Base-by-base conservation (phyloP, 1,140 invertebrate genomes). In the Bombus picipes region DNA sequence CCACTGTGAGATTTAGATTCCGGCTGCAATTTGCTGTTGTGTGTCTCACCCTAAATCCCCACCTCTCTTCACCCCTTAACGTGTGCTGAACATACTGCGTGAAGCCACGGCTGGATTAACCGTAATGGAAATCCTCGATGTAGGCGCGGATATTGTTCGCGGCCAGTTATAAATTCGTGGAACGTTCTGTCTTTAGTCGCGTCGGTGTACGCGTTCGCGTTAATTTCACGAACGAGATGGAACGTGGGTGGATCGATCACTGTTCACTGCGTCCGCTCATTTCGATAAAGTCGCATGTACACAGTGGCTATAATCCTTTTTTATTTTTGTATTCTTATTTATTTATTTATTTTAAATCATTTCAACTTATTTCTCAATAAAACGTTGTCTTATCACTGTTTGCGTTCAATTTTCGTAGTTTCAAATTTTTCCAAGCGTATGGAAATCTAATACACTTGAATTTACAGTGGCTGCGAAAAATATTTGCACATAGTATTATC, bases 1-100 rank as follows among this genome's bases (percentile, higher is more conserved):
- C 62, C 71, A 65, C n/a, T 62, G 53, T 70, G 83, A 86, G 89
- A 90, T 90, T 90, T 90, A 90, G 83, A 90, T 90, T 90, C 82
- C 83, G 57, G 59, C 59, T 90, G 84, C 81, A 89, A 89, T 90
- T 87, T 83, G 85, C 86, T 68, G 72, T n/a, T 43, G 5, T 71
- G 22, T 39, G 18, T 39, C 37, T 70, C 34, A 28, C 37, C 22
- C 32, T 66, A 15, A 9, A 37, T 37, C 10, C 3, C 37, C 37
- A 10, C 18, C 3, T 13, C 37, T 28, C 25, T 5, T 70, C 37
- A 6, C 68, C 37, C 25, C 25, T 28, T 39, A 3, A 39, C 65
- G 70, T 66, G 57, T 43, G 41, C n/a, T 83, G 83, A 89, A 89
- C 68, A 43, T 70, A 32, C 59, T 12, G 39, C 34, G 66, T 3